A percentile compares a stretch with the other conserved stretches of the same genome.
Evolutionary conservation across 2,113 vertebrate species (phyloP).

Genomic region (Sporophila hypoxantha): DNA sequence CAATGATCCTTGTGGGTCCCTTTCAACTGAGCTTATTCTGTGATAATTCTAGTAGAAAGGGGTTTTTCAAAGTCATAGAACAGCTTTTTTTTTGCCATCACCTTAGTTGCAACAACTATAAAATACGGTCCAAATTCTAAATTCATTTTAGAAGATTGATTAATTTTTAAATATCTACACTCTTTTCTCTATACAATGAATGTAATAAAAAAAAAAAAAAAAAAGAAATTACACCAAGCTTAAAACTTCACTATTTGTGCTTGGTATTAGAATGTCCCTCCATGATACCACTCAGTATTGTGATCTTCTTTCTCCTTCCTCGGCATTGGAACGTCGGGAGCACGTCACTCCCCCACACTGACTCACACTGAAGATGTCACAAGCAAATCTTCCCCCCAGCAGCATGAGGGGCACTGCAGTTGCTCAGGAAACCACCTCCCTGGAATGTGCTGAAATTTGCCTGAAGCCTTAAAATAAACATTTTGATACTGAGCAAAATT

Average conservation of each 20-base stretch:
- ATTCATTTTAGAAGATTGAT: not conserved
- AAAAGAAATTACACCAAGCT: not conserved
- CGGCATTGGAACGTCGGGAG: accelerated
- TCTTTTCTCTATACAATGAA: not conserved
- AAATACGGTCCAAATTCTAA: not conserved
- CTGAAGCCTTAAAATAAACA: slow-evolving; percentile 26
- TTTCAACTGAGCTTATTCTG: not conserved
- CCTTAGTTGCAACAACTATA: not conserved
- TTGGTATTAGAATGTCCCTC: not conserved
- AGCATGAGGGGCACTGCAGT: not conserved
- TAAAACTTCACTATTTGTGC: not conserved
- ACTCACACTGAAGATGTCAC: not conserved
- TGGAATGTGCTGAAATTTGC: not conserved
- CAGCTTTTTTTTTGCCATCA: not conserved
- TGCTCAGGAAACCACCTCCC: slow-evolving; percentile 20
- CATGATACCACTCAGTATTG: not conserved
- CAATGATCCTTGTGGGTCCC: not conserved
- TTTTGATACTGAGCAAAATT: not conserved
- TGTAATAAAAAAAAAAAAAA: too few species aligned
- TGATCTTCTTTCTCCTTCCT: not conserved
- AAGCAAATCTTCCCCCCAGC: not conserved
- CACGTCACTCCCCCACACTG: not conserved
- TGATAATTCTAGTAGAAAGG: not conserved
- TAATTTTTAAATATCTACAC: not conserved
- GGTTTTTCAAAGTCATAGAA: not conserved